Evolutionary conservation across 2,797 vertebrate species (phyloP).

Genomic region (Gallinago solitaria): DNA sequence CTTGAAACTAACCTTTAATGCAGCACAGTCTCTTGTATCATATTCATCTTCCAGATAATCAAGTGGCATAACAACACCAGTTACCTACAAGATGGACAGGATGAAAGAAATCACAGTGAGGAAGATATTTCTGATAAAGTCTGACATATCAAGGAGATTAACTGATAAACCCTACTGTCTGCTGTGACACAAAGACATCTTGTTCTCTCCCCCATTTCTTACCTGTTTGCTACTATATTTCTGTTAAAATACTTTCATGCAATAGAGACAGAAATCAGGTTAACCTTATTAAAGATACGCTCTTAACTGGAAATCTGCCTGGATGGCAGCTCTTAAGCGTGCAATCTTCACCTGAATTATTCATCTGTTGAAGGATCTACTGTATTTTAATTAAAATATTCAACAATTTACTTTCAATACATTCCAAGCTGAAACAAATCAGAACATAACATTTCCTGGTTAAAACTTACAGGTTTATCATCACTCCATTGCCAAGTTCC

Average conservation of each 20-base stretch:
- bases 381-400: background rate
- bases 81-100: conserved; percentile 79
- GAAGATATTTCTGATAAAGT: background rate
- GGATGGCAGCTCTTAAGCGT: background rate
- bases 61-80: conserved; percentile 79
- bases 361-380: background rate
- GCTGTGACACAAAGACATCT: background rate
- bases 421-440: background rate
- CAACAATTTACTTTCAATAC: conserved; percentile 1
- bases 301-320: background rate
- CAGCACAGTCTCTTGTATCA: conserved; percentile 87
- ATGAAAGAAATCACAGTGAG: background rate
- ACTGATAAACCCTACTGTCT: background rate
- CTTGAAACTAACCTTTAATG: conserved; percentile 86
- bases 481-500: conserved; percentile 94
- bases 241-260: background rate
- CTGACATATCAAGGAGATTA: background rate
- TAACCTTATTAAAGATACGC: background rate
- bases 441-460: background rate
- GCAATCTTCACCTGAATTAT: background rate
- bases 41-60: conserved; percentile 87
- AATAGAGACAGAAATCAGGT: background rate
- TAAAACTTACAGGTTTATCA: conserved; percentile 85
- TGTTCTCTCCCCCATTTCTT: background rate
- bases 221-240: background rate